phyloP scores from a whole-genome alignment of 2,888 invertebrate species.

The Rhodophaea formosa region DNA sequence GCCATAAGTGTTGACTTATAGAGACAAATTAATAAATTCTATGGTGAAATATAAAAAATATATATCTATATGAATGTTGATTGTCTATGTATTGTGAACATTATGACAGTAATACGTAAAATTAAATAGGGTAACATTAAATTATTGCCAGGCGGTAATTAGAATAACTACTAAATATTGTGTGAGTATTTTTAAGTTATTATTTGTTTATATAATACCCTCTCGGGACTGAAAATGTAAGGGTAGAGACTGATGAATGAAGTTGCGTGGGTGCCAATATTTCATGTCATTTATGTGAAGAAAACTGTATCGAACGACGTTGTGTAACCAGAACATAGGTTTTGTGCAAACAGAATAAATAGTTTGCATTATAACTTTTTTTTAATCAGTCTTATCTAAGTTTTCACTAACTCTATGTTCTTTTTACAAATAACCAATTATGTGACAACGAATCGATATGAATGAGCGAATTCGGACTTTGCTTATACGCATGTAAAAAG shows the following conservation, averaged over 20 bases:
- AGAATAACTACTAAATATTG: not conserved
- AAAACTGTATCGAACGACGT: not conserved
- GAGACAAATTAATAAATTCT: slow-evolving; percentile 9
- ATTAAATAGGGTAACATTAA: slow-evolving; percentile 1
- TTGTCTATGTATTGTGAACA: slow-evolving; percentile 15
- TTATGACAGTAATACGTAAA: slow-evolving; percentile 15
- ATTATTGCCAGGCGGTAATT: slow-evolving; percentile 17
- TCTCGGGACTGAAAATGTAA: slow-evolving; percentile 34
- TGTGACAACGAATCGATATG: slow-evolving; percentile 22
- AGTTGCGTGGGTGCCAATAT: slow-evolving; percentile 34
- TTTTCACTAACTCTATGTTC: not conserved
- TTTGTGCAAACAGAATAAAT: not conserved
- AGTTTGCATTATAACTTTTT: not conserved
- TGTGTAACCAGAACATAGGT: not conserved
- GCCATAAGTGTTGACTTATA: slow-evolving; percentile 14
- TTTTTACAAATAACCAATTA: not conserved
- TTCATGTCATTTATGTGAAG: slow-evolving; percentile 22
- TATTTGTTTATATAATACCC: not conserved
- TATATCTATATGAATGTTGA: slow-evolving; percentile 12
- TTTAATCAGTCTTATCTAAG: not conserved
- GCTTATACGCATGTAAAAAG: slow-evolving; percentile 6
- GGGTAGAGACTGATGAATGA: slow-evolving; percentile 43
- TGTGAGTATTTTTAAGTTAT: slow-evolving; percentile 7
- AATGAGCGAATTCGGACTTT: not conserved
- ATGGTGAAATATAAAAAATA: slow-evolving; percentile 8